Evolutionary conservation across 2,797 vertebrate genomes (phyloP).

Genomic region (Oryzias sinensis): DNA sequence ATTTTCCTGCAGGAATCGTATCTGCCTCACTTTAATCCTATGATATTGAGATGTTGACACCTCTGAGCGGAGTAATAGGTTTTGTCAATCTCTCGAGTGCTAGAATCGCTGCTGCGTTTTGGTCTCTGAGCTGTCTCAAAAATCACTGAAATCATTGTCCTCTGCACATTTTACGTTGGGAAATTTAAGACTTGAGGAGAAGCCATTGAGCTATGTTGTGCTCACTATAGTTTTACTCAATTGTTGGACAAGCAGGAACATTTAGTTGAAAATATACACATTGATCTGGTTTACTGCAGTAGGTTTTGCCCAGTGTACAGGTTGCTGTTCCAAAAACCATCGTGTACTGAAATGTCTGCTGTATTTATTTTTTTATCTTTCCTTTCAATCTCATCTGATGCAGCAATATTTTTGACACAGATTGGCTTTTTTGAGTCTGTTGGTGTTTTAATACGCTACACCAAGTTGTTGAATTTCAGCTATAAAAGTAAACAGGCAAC

Average conservation of each 20-base stretch:
- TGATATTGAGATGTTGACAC: background rate
- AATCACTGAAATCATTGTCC: conserved; percentile 5
- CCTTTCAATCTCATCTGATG: conserved; percentile 45
- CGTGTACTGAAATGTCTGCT: conserved; percentile 7
- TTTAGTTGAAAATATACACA: too few species aligned
- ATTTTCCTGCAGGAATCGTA: conserved; percentile 1
- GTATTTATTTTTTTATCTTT: conserved; percentile 15
- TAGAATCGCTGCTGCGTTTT: background rate
- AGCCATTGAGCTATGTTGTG: background rate
- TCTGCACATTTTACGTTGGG: background rate
- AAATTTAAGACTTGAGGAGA: background rate
- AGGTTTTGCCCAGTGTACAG: conserved; percentile 7
- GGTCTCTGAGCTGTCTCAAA: background rate
- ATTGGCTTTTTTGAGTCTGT: conserved; percentile 35
- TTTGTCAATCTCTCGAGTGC: background rate
- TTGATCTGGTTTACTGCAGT: too few species aligned
- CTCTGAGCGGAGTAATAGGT: background rate
- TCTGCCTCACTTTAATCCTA: background rate
- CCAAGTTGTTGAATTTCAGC: too few species aligned
- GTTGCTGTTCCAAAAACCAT: conserved; percentile 35
- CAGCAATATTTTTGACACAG: conserved; percentile 30
- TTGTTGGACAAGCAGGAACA: too few species aligned
- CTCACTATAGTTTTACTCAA: background rate
- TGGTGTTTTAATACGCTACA: conserved; percentile 20
- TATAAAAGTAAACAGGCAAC: too few species aligned